These are phyloP conservation scores for Nomada fabriciana DNA, from an alignment of 2,888 invertebrate genomes.

Conservation along the genomic window DNA sequence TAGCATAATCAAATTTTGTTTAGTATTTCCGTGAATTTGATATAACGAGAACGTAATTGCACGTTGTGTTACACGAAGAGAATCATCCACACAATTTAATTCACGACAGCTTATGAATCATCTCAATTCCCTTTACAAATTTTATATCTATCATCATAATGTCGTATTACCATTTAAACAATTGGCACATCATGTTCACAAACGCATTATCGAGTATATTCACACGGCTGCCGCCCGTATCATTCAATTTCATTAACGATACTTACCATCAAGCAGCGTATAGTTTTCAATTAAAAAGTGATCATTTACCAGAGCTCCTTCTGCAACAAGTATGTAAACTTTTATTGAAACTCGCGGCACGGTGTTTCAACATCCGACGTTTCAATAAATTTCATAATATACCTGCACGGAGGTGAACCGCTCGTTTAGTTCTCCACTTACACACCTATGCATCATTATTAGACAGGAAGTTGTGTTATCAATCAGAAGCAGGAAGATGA, in stretches of 20 bases:
- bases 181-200: background rate
- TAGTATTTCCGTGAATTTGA: background rate
- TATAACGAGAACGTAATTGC: background rate
- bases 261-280: background rate
- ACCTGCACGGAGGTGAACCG: background rate
- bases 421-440: background rate
- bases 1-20: constrained; percentile 8
- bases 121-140: background rate
- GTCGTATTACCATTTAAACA: background rate
- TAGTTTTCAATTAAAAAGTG: too few species aligned
- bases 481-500: constrained; percentile 10
- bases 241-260: background rate
- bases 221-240: background rate
- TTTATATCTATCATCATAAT: background rate
- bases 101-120: too few species aligned
- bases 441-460: background rate
- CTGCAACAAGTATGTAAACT: too few species aligned
- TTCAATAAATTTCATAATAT: background rate
- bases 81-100: background rate
- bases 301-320: too few species aligned
- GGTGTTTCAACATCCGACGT: too few species aligned
- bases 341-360: too few species aligned
- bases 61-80: too few species aligned
- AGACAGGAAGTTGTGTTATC: constrained; percentile 8
- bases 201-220: constrained; percentile 19